Base-by-base conservation (phyloP, 2,113 vertebrate genomes). In the Dicentrarchus labrax region DNA sequence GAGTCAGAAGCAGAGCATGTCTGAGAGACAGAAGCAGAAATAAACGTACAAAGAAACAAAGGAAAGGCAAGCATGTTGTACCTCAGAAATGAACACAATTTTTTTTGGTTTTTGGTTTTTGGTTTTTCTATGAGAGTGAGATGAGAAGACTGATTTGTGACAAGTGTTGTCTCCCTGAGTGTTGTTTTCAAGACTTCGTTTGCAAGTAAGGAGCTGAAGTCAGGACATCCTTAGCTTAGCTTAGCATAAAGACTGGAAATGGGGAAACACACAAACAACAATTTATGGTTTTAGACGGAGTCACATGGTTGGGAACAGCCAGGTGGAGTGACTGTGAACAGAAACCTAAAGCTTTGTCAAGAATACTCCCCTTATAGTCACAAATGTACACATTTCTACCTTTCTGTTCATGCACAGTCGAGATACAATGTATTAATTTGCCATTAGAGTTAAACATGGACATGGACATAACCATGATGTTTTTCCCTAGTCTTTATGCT, bases 21-120 rank as follows among this genome's bases (percentile, higher is more conserved):
- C 9, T 24, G 5, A 59, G 56, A 62, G 48, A 61, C 30, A 47
- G 48, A 36, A 17, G 30, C 22, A 73, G 48, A 53, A 72, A 84
- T 39, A 39, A 4, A 50, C 38, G 7, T 24, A 38, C 38, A 43
- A 62, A 57, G 45, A 78, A 61, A 77, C 54, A 67, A 48, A 54
- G 13, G 5, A 51, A 59, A 59, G n/a, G 41, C 13, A 65, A 59
- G 36, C 8, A 57, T 36, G 3, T 24, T 36, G 1, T 11, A 36
- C 12, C 11, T 8, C 13, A 24, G 3, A 24, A 47, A 43, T 39
- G 12, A 72, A 71, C 3, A 54, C 19, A 70, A 22, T 24, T 8
- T 13, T 19, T 41, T 47, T 12, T 8, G 16, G 22, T 30, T 38
- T 24, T 2, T 45, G 43, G 3, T 45, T 45, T 45, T 47, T 47